phyloP scores from a whole-genome alignment of 2,797 vertebrate genomes.

The Darevskia mixta region DNA sequence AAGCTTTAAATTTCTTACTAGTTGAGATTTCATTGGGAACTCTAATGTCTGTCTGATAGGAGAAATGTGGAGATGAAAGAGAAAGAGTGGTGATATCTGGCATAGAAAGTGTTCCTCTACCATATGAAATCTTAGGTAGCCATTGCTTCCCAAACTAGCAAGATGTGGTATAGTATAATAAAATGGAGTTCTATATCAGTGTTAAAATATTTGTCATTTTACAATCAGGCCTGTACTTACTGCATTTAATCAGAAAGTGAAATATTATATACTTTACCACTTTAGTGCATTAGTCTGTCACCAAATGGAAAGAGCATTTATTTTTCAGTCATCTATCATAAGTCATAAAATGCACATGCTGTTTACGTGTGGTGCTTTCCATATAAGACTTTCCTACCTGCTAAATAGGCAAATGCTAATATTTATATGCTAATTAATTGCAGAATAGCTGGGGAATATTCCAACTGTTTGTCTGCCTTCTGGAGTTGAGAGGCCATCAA shows the following conservation, averaged over 20 bases:
- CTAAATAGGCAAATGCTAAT: slow-evolving; percentile 48
- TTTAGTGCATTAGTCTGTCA: neutral
- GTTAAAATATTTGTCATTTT: neutral
- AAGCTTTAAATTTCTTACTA: neutral
- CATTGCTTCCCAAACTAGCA: neutral
- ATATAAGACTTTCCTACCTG: slow-evolving; percentile 1
- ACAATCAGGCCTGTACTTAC: neutral
- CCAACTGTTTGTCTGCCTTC: slow-evolving; percentile 41
- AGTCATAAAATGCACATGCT: neutral
- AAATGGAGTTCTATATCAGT: neutral
- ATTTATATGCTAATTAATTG: slow-evolving; percentile 70
- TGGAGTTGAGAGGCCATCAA: slow-evolving; percentile 53
- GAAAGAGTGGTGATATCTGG: neutral
- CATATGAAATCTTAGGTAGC: neutral
- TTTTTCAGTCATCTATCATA: slow-evolving; percentile 25
- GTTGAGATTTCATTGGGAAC: neutral
- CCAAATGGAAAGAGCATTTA: slow-evolving; percentile 10
- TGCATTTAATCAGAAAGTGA: slow-evolving; percentile 33
- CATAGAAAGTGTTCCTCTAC: neutral
- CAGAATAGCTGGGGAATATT: slow-evolving; percentile 54
- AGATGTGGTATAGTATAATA: neutral
- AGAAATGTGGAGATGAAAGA: neutral
- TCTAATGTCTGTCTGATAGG: neutral
- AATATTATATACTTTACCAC: slow-evolving; percentile 2
- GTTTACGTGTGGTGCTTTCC: slow-evolving; percentile 15